Percentiles rank a stretch among this genome's conserved stretches.
These are phyloP conservation scores for Alloplasta piceator DNA, from an alignment of 2,888 invertebrate species.

Conservation along the genomic window DNA sequence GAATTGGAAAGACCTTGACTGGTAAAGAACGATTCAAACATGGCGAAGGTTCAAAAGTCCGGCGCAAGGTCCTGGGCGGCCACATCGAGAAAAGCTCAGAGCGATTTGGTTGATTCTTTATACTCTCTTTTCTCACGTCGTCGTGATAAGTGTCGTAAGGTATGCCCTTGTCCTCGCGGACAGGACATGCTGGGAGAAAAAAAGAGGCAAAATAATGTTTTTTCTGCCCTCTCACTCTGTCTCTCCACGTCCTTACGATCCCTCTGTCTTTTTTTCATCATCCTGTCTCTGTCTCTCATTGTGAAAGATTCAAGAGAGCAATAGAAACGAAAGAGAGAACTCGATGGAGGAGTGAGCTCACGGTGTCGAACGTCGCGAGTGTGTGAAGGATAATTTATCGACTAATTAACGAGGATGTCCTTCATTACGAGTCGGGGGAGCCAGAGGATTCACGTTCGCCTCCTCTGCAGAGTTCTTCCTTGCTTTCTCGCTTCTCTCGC, in stretches of 20 bases:
- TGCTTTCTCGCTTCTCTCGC: conserved; percentile 37
- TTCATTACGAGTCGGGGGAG: conserved; percentile 80
- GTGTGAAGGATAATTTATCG: conserved; percentile 82
- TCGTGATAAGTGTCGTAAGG: conserved; percentile 77
- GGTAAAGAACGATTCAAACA: conserved; percentile 43
- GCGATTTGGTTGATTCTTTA: conserved; percentile 65
- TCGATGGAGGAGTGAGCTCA: conserved; percentile 63
- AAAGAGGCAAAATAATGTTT: conserved; percentile 38
- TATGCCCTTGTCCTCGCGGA: conserved; percentile 73
- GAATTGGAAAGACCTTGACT: conserved; percentile 46
- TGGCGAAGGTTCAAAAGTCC: conserved; percentile 33
- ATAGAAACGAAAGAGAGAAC: conserved; percentile 57
- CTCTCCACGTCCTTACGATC: no score
- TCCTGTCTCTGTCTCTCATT: conserved; percentile 17
- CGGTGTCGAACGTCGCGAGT: conserved; percentile 76
- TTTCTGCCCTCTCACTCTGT: not conserved
- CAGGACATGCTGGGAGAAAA: conserved; percentile 51
- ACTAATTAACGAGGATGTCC: conserved; percentile 83
- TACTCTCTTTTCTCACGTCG: conserved; percentile 42
- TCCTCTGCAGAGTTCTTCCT: conserved; percentile 51
- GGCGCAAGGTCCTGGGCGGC: conserved; percentile 41
- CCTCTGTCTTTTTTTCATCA: conserved; percentile 2
- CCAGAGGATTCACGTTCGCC: conserved; percentile 72
- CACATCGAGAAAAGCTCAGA: conserved; percentile 62
- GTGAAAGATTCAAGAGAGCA: conserved; percentile 55